These are phyloP conservation scores for Lysandra coridon DNA, from an alignment of 2,888 invertebrate species.

Conservation along the genomic window DNA sequence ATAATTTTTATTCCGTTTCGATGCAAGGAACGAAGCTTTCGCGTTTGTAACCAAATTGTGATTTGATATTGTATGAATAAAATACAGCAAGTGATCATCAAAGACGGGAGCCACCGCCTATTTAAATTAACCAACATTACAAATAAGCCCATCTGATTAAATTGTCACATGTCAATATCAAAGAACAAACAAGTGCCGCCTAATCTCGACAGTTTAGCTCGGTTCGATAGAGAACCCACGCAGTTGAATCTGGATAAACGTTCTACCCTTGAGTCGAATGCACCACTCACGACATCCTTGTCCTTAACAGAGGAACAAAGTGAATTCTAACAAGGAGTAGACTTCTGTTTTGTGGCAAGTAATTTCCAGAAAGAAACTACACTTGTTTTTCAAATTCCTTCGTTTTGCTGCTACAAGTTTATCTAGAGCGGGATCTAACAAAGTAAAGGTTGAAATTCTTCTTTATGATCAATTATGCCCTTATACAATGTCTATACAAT, in stretches of 20 bases:
- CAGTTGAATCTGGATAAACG: slow-evolving; percentile 9
- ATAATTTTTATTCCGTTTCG: not conserved
- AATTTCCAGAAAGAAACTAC: not conserved
- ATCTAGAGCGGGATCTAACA: not conserved
- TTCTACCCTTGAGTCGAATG: not conserved
- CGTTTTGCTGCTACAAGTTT: not conserved
- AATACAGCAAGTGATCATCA: not conserved
- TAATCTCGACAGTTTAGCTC: slow-evolving; percentile 10
- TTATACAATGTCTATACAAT: slow-evolving; percentile 28
- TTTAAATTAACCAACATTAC: not conserved
- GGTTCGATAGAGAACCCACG: not conserved
- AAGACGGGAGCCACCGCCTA: not conserved
- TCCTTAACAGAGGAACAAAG: not conserved
- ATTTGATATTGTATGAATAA: no score
- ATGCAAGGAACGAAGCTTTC: not conserved
- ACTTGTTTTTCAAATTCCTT: not conserved
- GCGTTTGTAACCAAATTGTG: not conserved
- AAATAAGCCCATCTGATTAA: not conserved
- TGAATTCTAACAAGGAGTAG: not conserved
- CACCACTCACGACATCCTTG: not conserved
- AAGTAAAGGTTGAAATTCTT: not conserved
- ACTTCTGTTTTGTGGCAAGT: not conserved
- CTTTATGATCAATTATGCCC: not conserved
- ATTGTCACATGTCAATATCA: not conserved
- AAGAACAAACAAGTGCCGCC: slow-evolving; percentile 7